Percentiles rank a stretch among this genome's conserved stretches.
These are phyloP conservation scores for Koerneria pararmatus DNA, from an alignment of 2,888 invertebrate species.

Conservation along the genomic window DNA sequence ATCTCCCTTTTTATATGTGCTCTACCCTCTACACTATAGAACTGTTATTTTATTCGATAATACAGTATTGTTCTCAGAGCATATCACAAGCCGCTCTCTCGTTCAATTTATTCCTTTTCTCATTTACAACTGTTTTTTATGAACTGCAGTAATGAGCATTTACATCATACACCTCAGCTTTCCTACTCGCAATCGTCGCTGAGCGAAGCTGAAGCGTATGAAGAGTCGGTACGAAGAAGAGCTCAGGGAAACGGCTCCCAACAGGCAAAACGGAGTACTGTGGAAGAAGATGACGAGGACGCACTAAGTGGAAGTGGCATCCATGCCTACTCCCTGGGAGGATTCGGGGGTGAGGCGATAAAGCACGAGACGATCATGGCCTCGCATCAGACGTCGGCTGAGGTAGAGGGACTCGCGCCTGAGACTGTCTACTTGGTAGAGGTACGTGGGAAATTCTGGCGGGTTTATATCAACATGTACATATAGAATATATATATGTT, in stretches of 20 bases:
- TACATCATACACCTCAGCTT: constrained; percentile 25
- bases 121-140: too few species aligned
- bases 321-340: constrained; percentile 5
- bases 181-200: constrained; percentile 36
- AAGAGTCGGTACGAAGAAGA: constrained; percentile 29
- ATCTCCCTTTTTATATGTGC: too few species aligned
- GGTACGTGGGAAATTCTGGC: constrained; percentile 23
- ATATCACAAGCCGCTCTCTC: too few species aligned
- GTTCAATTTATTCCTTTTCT: too few species aligned
- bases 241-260: constrained; percentile 1
- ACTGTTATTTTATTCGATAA: too few species aligned
- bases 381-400: constrained; percentile 42
- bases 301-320: too few species aligned
- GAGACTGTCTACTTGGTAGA: constrained; percentile 50
- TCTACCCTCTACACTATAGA: too few species aligned
- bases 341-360: constrained; percentile 7
- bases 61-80: too few species aligned
- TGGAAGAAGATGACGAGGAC: constrained; percentile 11
- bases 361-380: constrained; percentile 41
- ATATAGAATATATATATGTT: too few species aligned
- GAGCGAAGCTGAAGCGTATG: constrained; percentile 35
- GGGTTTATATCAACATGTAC: too few species aligned
- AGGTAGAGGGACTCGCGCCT: constrained; percentile 41
- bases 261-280: not conserved
- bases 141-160: too few species aligned